Percentiles rank a stretch among this genome's conserved stretches.
These are phyloP conservation scores for Palythoa grandis DNA, from an alignment of 92 coral and sea anemone species.

Conservation along the genomic window DNA sequence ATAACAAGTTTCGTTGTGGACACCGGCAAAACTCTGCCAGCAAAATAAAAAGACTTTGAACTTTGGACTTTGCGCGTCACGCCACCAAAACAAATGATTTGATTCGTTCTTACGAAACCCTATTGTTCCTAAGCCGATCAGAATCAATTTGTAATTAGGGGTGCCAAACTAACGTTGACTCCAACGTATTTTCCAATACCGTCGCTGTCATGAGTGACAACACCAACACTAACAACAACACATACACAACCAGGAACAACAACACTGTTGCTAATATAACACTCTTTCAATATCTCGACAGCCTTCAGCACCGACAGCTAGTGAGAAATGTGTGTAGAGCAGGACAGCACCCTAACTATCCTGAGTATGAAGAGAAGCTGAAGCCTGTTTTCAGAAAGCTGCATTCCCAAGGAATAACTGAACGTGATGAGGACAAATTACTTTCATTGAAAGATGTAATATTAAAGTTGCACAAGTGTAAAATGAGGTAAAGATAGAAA, in stretches of 20 bases:
- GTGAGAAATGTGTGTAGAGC: constrained; percentile 84
- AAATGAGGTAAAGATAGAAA: constrained; percentile 60
- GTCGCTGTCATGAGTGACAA: no score
- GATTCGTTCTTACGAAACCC: no score
- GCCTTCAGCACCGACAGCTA: constrained; percentile 94
- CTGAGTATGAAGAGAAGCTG: constrained; percentile 75
- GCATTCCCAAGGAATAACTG: constrained; percentile 94
- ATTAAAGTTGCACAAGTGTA: constrained; percentile 82
- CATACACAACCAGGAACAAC: background rate
- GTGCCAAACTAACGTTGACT: no score
- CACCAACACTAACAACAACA: background rate
- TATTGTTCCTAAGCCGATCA: no score
- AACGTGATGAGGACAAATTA: constrained; percentile 91
- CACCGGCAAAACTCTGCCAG: no score
- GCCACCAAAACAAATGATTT: no score
- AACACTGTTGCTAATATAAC: background rate
- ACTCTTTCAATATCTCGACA: constrained; percentile 9
- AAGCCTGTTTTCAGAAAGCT: constrained; percentile 87
- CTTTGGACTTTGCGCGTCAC: no score
- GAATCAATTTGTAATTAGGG: no score
- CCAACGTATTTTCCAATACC: no score
- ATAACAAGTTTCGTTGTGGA: no score
- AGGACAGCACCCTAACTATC: constrained; percentile 89
- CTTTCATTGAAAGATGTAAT: constrained; percentile 80
- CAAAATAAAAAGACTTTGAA: no score